Evolutionary conservation across 2,797 vertebrate genomes (phyloP).

Genomic region (Australoheros facetus): DNA sequence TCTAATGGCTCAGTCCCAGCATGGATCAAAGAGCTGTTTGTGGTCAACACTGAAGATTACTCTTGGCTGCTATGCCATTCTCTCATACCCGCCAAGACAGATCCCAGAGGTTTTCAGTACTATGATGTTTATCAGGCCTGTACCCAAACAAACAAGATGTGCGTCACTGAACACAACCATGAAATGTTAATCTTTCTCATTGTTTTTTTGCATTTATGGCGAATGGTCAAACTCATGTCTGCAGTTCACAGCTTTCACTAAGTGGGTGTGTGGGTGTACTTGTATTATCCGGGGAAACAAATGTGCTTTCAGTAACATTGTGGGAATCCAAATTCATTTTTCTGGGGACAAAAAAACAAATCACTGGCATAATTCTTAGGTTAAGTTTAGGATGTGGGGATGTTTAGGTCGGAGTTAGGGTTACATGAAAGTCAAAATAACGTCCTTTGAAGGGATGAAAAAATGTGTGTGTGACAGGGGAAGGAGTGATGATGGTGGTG

Average conservation of each 20-base stretch:
- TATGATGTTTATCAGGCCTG: conserved; percentile 66
- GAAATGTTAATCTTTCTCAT: conserved; percentile 45
- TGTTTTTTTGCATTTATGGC: conserved; percentile 26
- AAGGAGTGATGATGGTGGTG: not conserved
- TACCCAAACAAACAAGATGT: conserved; percentile 74
- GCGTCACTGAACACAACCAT: conserved; percentile 62
- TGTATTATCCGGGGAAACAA: not conserved
- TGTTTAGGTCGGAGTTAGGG: not conserved
- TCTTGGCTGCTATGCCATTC: conserved; percentile 65
- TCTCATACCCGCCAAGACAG: conserved; percentile 57
- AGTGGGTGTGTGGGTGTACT: not conserved
- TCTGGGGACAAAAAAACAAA: not conserved
- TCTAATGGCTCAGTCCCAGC: conserved; percentile 66
- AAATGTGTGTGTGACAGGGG: no score
- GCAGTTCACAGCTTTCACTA: conserved; percentile 10
- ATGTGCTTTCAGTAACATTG: not conserved
- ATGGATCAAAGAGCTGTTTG: conserved; percentile 73
- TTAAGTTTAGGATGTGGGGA: not conserved
- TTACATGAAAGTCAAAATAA: not conserved
- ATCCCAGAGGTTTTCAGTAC: conserved; percentile 58
- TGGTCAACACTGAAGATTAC: conserved; percentile 66
- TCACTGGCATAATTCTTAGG: not conserved
- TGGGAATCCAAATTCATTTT: not conserved
- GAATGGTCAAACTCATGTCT: conserved; percentile 13
- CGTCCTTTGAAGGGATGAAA: not conserved